Base-by-base conservation (phyloP, 2,888 invertebrate species). In the Dyspetes luteomarginatus region DNA sequence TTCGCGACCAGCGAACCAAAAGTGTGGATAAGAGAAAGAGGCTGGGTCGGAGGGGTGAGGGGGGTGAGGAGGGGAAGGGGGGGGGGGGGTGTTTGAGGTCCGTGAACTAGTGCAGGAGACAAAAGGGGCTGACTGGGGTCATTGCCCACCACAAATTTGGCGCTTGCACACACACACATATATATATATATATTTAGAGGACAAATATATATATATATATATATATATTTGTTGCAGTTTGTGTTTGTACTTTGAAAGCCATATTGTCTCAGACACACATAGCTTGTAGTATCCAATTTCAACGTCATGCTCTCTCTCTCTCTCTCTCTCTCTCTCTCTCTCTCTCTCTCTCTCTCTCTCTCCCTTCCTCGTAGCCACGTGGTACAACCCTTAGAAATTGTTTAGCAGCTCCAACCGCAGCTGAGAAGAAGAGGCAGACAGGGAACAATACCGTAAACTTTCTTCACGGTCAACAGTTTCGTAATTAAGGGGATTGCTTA, bases 91-190 rank as follows among this genome's bases (percentile, higher is more conserved):
- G 22, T 0, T 12, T 1, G 3, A 26, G 62, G 43, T 7, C 9
- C 22, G 15, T 36, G 5, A 64, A 73, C 62, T 73, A 52, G 26
- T 24, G 52, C 5, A 60, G 62, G 76, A 45, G 55, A 68, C 62
- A 69, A 76, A 56, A 41, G 60, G 72, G 71, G 50, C 60, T 71
- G 65, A 65, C 58, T 22, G 65, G 28, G 58, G 65, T 75, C 50
- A n/a, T 26, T 52, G 58, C 58, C 65, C 43, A 30, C 69, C 75
- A 67, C 69, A 80, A 80, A 65, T 75, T 65, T 75, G 26, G 58
- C 58, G 79, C 65, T 26, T 75, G 24, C 64, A 15, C 22, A 80
- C 60, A 28, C 56, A 30, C 30, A 41, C 41, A 26, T 30, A 48
- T 4, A 15, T 41, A 50, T 45, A 55, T 24, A 19, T n/a, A n/a